Conservation (phyloP, 1,140 invertebrate genomes). For the Steinernema feltiae region DNA sequence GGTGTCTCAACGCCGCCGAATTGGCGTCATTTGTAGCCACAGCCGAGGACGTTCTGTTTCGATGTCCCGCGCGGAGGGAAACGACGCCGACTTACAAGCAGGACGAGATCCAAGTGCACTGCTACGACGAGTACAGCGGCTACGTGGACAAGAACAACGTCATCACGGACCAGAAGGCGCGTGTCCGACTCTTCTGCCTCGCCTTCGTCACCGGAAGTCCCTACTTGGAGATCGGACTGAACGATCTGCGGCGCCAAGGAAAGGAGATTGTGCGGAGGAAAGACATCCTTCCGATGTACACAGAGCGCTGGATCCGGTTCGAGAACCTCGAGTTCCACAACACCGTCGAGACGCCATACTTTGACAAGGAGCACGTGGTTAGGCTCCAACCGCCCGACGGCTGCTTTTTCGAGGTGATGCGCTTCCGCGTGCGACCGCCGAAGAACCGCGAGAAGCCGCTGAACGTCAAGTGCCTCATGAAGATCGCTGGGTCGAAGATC, state of each 20-base stretch:
- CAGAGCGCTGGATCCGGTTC: slow-evolving; percentile 96
- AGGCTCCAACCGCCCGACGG: slow-evolving; percentile 97
- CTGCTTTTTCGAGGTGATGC: slow-evolving; percentile 85
- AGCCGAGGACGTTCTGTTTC: slow-evolving; percentile 82
- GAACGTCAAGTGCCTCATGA: slow-evolving; percentile 72
- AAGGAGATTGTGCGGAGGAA: slow-evolving; percentile 96
- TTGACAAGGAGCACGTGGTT: slow-evolving; percentile 80
- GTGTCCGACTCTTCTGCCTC: slow-evolving; percentile 87
- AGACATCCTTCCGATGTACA: slow-evolving; percentile 97
- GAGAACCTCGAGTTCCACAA: slow-evolving; percentile 89
- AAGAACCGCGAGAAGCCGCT: slow-evolving; percentile 92
- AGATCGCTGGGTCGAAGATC: slow-evolving; percentile 63
- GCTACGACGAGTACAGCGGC: slow-evolving; percentile 87
- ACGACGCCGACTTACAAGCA: slow-evolving; percentile 87
- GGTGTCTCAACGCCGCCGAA: slow-evolving; percentile 78
- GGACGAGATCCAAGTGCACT: slow-evolving; percentile 68
- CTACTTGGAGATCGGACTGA: slow-evolving; percentile 89
- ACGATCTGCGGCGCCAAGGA: slow-evolving; percentile 86
- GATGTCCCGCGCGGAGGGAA: slow-evolving; percentile 74
- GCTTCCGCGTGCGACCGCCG: slow-evolving; percentile 89
- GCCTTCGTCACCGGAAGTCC: slow-evolving; percentile 84
- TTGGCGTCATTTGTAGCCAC: slow-evolving; percentile 80
- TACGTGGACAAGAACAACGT: slow-evolving; percentile 80
- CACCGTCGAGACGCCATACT: slow-evolving; percentile 83
- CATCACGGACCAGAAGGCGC: slow-evolving; percentile 82